phyloP scores from a whole-genome alignment of 2,797 vertebrate species.

The Esox masquinongy region DNA sequence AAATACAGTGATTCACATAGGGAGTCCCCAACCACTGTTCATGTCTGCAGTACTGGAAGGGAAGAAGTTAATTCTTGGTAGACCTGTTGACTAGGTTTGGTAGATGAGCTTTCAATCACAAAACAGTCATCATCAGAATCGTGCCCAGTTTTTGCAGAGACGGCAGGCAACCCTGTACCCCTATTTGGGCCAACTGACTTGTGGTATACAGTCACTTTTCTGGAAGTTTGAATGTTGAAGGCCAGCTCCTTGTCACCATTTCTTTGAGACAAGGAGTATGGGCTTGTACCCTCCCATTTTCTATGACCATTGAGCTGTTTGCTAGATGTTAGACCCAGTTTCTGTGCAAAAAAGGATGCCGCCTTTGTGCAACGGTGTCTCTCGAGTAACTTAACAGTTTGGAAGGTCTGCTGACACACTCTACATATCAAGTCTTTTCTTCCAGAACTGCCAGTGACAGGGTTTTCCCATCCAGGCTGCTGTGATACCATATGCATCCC shows the following conservation, averaged over 20 bases:
- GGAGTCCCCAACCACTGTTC: slow-evolving; percentile 23
- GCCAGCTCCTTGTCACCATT: slow-evolving; percentile 45
- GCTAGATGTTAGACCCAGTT: slow-evolving; percentile 35
- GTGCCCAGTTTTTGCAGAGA: slow-evolving; percentile 26
- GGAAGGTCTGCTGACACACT: slow-evolving; percentile 63
- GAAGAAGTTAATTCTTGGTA: slow-evolving; percentile 68
- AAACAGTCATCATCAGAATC: slow-evolving; percentile 68
- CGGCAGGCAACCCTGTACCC: slow-evolving; percentile 3
- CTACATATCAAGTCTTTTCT: slow-evolving; percentile 39
- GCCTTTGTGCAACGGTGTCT: slow-evolving; percentile 66
- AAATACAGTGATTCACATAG: neutral
- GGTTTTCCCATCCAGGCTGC: slow-evolving; percentile 11
- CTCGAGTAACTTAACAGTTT: slow-evolving; percentile 61
- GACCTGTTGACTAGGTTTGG: slow-evolving; percentile 68
- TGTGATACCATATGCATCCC: slow-evolving; percentile 1
- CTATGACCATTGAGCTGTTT: slow-evolving; percentile 41
- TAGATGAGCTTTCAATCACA: slow-evolving; percentile 63
- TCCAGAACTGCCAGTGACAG: neutral
- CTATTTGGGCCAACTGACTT: slow-evolving; percentile 34
- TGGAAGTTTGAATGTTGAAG: slow-evolving; percentile 17
- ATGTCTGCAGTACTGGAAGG: slow-evolving; percentile 63
- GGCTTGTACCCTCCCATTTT: slow-evolving; percentile 15
- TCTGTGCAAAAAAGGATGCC: slow-evolving; percentile 65
- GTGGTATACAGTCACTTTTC: slow-evolving; percentile 21
- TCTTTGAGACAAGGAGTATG: slow-evolving; percentile 24